Percentiles rank a stretch among this genome's conserved stretches.
Evolutionary conservation across 2,888 invertebrate species (phyloP).

Genomic region (Mimachlamys varia): DNA sequence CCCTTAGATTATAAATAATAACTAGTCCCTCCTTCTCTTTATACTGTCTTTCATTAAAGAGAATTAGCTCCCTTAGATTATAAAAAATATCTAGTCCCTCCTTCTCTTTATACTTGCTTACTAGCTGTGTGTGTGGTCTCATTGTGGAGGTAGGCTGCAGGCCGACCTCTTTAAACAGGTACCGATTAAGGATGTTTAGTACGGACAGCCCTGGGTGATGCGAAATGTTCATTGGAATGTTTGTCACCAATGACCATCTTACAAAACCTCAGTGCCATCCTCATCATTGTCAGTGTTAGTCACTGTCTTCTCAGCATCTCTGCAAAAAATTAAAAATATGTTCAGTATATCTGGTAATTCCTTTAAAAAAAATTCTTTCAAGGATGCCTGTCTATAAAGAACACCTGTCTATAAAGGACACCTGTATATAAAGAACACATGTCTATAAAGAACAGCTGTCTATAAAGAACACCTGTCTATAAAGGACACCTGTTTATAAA

Average conservation of each 20-base stretch:
- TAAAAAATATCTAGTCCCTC: no score
- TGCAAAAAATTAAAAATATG: no score
- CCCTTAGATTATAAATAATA: no score
- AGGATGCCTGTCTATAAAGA: neutral
- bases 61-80: no score
- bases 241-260: conserved; percentile 66
- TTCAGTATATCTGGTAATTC: no score
- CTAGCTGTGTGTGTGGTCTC: no score
- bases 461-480: neutral
- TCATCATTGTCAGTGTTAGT: neutral
- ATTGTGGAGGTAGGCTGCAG: no score
- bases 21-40: no score
- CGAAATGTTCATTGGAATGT: conserved; percentile 64
- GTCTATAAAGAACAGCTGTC: neutral
- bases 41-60: no score
- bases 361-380: neutral
- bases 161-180: neutral
- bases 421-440: neutral
- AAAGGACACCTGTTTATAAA: neutral
- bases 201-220: conserved; percentile 81
- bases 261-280: conserved; percentile 83
- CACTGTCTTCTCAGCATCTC: no score
- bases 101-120: no score
- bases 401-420: neutral
- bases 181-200: neutral